These are phyloP conservation scores for Pantherophis guttatus DNA, from an alignment of 2,113 vertebrate species.

Conservation along the genomic window DNA sequence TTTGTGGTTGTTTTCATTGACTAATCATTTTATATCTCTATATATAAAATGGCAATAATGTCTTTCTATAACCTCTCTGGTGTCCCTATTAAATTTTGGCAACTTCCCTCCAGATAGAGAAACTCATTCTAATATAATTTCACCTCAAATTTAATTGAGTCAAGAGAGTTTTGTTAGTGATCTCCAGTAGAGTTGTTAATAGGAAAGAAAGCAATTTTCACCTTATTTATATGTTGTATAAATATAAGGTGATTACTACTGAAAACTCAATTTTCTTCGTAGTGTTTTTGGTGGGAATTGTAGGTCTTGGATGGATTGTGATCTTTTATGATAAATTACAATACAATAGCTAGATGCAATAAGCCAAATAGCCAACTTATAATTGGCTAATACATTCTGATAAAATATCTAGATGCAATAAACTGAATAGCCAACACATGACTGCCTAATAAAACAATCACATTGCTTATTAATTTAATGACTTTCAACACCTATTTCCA, in stretches of 20 bases:
- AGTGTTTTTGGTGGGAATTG: not conserved
- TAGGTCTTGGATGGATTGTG: not conserved
- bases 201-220: constrained; percentile 5
- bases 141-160: constrained; percentile 11
- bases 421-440: not conserved
- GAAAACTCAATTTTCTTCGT: constrained; percentile 1
- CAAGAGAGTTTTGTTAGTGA: not conserved
- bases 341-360: not conserved
- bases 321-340: not conserved
- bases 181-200: constrained; percentile 32
- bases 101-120: not conserved
- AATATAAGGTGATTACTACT: constrained; percentile 22
- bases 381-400: not conserved
- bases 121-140: constrained; percentile 28
- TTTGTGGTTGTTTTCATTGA: not conserved
- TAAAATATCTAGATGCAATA: not conserved
- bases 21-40: not conserved
- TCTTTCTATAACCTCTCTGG: not conserved
- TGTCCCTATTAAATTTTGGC: not conserved
- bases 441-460: not conserved
- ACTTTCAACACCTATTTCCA: not conserved
- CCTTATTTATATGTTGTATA: constrained; percentile 22
- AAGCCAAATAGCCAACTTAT: not conserved
- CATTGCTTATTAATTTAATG: not conserved
- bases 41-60: not conserved